Conservation (phyloP, 2,797 vertebrate species). For the Decapterus maruadsi region DNA sequence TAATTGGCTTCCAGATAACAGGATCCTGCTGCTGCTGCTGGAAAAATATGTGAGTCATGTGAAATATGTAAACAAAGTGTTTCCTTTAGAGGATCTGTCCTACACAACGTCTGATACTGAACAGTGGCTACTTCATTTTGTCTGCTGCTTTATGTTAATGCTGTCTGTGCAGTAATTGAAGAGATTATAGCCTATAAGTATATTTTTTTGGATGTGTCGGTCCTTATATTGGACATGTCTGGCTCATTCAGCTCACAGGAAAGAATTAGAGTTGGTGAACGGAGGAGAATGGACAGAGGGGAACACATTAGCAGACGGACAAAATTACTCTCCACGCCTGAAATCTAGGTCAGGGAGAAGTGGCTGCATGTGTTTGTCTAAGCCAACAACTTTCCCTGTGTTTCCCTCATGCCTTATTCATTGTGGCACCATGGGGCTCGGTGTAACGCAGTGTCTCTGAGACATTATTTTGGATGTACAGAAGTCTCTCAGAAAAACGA, state of each 20-base stretch:
- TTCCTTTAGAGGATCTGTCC: constrained; percentile 31
- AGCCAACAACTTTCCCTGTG: constrained; percentile 64
- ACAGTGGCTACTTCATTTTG: constrained; percentile 7
- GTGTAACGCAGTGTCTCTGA: constrained; percentile 41
- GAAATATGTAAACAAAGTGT: constrained; percentile 41
- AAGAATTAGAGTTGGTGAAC: constrained; percentile 32
- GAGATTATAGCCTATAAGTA: not conserved
- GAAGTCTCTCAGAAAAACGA: constrained; percentile 45
- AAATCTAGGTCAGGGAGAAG: constrained; percentile 75
- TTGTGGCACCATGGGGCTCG: constrained; percentile 49
- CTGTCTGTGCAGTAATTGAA: not conserved
- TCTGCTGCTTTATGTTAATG: not conserved
- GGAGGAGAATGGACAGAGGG: constrained; percentile 19
- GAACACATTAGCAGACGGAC: constrained; percentile 49
- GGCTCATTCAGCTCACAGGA: not conserved
- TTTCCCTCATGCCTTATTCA: constrained; percentile 77
- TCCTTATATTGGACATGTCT: not conserved
- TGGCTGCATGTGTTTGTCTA: constrained; percentile 56
- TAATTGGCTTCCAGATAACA: constrained; percentile 3
- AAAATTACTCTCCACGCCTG: constrained; percentile 37
- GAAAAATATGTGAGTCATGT: constrained; percentile 43
- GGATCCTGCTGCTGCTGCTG: constrained; percentile 7
- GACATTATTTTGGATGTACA: constrained; percentile 58
- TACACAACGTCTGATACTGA: not conserved
- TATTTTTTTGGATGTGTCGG: not conserved